These are phyloP conservation scores for Illadopsis cleaveri DNA, from an alignment of 2,113 vertebrate species.

Conservation along the genomic window DNA sequence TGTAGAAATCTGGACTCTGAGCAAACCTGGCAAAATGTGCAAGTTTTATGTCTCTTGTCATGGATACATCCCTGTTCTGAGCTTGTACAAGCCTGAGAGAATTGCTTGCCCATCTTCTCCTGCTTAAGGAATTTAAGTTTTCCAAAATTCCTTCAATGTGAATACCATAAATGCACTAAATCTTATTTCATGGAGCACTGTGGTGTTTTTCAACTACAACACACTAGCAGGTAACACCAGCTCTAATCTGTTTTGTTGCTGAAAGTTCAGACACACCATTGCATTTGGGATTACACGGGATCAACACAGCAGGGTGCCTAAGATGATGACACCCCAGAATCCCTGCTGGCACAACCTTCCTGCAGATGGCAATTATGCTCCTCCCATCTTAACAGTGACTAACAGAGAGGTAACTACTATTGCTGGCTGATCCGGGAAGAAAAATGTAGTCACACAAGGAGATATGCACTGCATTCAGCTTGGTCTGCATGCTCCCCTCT, in stretches of 20 bases:
- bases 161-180: neutral
- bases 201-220: neutral
- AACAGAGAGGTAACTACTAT: neutral
- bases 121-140: neutral
- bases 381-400: neutral
- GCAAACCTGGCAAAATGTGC: neutral
- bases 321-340: neutral
- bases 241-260: neutral
- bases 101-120: neutral
- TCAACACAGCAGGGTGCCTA: neutral
- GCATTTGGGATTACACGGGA: neutral
- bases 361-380: neutral
- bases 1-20: neutral
- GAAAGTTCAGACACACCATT: neutral
- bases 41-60: neutral
- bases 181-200: neutral
- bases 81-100: neutral
- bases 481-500: neutral
- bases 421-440: neutral
- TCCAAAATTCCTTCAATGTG: neutral
- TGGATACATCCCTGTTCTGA: neutral
- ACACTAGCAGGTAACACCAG: neutral
- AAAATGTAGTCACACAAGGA: neutral
- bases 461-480: fast-evolving
- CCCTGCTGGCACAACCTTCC: neutral